phyloP scores from a whole-genome alignment of 2,113 vertebrate genomes.

The Cephalopterus ornatus region DNA sequence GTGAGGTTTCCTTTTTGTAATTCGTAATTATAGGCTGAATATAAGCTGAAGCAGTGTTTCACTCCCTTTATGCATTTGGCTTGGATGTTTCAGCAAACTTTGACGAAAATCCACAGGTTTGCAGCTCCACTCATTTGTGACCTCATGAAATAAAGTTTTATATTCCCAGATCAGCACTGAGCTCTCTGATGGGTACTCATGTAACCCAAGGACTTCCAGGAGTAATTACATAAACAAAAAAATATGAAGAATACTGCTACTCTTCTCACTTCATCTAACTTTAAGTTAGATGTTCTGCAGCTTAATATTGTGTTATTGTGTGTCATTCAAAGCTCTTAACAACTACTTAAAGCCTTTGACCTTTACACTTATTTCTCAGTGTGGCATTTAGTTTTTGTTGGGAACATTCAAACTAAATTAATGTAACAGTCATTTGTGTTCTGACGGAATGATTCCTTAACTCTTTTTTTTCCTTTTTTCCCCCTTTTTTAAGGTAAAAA shows the following conservation, averaged over 20 bases:
- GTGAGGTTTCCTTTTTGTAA: neutral
- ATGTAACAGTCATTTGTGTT: neutral
- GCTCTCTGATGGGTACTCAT: neutral
- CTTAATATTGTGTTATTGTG: neutral
- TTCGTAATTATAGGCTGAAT: slow-evolving; percentile 56
- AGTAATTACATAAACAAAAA: neutral
- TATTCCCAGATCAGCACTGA: neutral
- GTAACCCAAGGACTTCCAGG: neutral
- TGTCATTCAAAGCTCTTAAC: neutral
- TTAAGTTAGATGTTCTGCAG: neutral
- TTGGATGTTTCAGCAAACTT: slow-evolving; percentile 10
- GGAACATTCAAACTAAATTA: neutral
- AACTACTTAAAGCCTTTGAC: neutral
- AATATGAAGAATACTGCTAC: neutral
- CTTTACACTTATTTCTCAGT: neutral
- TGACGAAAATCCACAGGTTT: slow-evolving; percentile 24
- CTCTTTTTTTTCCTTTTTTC: neutral
- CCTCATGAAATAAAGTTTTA: neutral
- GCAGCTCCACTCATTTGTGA: neutral
- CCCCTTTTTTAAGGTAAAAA: slow-evolving; percentile 72
- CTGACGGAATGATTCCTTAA: slow-evolving; percentile 62
- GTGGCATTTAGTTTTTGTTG: neutral
- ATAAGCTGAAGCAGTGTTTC: slow-evolving; percentile 29
- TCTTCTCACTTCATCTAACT: neutral
- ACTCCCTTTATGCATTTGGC: slow-evolving; percentile 5